Evolutionary conservation across 2,797 vertebrate genomes (phyloP).

Genomic region (Gephyroberyx darwinii): DNA sequence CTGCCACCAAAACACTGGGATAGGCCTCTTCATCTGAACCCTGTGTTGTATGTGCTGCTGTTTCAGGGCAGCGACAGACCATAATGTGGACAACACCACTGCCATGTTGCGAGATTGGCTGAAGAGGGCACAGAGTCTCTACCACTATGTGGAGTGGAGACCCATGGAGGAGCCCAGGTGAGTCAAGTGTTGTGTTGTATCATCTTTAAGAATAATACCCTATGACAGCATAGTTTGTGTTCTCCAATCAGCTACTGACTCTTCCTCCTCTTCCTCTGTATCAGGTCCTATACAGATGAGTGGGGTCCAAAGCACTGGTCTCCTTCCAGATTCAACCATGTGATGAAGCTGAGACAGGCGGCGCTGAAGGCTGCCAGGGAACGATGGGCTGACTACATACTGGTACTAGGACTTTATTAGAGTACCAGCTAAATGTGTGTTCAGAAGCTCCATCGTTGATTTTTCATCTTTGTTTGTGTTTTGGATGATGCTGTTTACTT

Average conservation of each 20-base stretch:
- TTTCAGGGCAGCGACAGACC: slow-evolving; percentile 93
- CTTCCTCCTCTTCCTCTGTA: slow-evolving; percentile 6
- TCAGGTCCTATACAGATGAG: slow-evolving; percentile 93
- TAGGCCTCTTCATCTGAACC: slow-evolving; percentile 3
- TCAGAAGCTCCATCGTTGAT: no score
- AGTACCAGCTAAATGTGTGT: background rate
- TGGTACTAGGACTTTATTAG: slow-evolving; percentile 79
- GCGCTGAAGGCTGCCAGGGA: slow-evolving; percentile 90
- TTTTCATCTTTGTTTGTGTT: background rate
- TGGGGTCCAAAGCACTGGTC: slow-evolving; percentile 97
- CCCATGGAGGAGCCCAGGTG: slow-evolving; percentile 92
- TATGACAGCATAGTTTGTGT: background rate
- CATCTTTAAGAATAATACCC: no score
- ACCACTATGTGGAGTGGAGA: slow-evolving; percentile 96
- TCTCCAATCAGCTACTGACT: background rate
- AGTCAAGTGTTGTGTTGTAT: slow-evolving; percentile 55
- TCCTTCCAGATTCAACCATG: slow-evolving; percentile 89
- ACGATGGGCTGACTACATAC: slow-evolving; percentile 95
- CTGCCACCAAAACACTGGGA: background rate
- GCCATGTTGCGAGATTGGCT: slow-evolving; percentile 93
- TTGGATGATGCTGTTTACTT: background rate
- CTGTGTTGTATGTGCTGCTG: slow-evolving; percentile 23
- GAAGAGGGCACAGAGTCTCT: slow-evolving; percentile 86
- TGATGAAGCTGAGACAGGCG: slow-evolving; percentile 95
- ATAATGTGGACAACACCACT: slow-evolving; percentile 93